Evolutionary conservation across 1,140 invertebrate genomes (phyloP).

Genomic region (Conus ventricosus): DNA sequence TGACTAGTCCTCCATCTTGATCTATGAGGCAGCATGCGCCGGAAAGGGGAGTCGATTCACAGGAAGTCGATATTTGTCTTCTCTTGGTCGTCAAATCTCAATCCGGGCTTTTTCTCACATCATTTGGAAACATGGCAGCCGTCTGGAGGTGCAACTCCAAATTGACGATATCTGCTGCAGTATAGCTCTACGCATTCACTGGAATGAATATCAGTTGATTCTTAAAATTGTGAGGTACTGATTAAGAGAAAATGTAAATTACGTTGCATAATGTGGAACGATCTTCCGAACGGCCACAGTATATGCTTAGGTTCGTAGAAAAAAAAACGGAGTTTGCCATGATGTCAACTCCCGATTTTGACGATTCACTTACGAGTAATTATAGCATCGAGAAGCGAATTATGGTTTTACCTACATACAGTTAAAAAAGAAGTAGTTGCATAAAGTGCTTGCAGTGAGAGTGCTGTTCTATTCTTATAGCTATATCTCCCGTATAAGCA

Average conservation of each 20-base stretch:
- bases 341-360: neutral
- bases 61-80: constrained; percentile 4
- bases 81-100: constrained; percentile 6
- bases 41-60: constrained; percentile 17
- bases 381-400: too few species aligned
- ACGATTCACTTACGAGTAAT: neutral
- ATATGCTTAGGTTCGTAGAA: neutral
- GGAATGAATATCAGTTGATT: constrained; percentile 4
- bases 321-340: constrained; percentile 23
- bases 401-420: too few species aligned
- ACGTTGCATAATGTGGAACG: neutral
- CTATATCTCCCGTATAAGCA: too few species aligned
- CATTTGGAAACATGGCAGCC: constrained; percentile 55
- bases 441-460: too few species aligned
- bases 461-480: neutral
- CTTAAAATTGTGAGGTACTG: neutral
- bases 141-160: constrained; percentile 49
- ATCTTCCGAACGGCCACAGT: neutral
- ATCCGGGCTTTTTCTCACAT: constrained; percentile 34
- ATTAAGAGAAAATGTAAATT: neutral
- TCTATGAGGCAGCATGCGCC: neutral
- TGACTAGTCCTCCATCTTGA: constrained; percentile 12
- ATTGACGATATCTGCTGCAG: constrained; percentile 19
- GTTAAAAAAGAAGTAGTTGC: too few species aligned
- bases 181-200: constrained; percentile 24